Evolutionary conservation across 2,113 vertebrate genomes (phyloP), one percentile per base, ranked within the genome.

Genomic region (Heloderma charlesbogerti): DNA sequence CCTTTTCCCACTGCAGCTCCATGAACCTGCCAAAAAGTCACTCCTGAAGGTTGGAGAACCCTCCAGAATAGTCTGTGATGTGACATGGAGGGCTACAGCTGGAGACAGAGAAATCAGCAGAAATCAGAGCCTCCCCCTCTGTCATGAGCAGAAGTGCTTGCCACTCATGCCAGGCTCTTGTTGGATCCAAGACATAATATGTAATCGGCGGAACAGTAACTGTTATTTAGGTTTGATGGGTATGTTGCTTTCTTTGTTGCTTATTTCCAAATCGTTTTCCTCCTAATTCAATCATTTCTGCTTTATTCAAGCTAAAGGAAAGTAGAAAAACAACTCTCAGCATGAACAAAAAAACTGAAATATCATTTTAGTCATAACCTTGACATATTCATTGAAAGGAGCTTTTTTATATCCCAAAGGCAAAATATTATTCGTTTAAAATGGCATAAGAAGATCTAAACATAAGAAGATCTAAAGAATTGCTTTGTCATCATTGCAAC

Each of bases 401-500:
- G 48, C 9, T 51, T 51, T 5, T 43, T 40, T 54, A 75, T 75
- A 12, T 20, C 12, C 20, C 16, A 18, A 45, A 78, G 77, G 8
- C 25, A 74, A 74, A 48, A 31, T 79, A 48, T 79, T 48, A 48
- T 48, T 48, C 48, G 31, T n/a, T 74, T 43, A 29, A 48, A 20
- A 18, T 82, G 31, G 27, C 31, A 60, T 37, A 31, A 83, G 37
- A 63, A 63, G 9, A 31, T 25, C 54, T 51, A 63, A 43, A 48
- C 45, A 63, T 37, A 63, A 40, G 18, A 63, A 83, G 54, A 25
- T 25, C 7, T 63, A 60, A 43, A 34, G 60, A 16, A 40, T 93
- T 88, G 88, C 63, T 85, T 91, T 89, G 84, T 77, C 71, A 85
- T 67, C 8, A 71, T 3, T 90, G 89, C 88, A 93, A n/a, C 60